Percentiles rank a stretch among this genome's conserved stretches.
Conservation (phyloP, 2,113 vertebrate genomes). For the Willisornis vidua region DNA sequence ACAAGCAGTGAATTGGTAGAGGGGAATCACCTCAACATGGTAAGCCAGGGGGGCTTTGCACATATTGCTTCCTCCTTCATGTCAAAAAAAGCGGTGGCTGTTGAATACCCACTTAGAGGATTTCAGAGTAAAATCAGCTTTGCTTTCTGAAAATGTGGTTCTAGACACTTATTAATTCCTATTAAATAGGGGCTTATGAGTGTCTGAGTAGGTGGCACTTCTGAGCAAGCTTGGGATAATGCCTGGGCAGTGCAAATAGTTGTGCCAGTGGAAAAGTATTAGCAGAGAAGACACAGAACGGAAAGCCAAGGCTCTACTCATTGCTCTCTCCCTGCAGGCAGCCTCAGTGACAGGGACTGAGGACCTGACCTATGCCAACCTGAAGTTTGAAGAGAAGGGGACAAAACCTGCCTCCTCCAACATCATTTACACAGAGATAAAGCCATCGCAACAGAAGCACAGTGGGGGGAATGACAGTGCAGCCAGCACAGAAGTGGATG, state of each 20-base stretch:
- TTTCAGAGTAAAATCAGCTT: background rate
- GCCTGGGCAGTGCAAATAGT: background rate
- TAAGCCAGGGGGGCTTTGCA: background rate
- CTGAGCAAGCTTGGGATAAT: background rate
- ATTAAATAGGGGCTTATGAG: background rate
- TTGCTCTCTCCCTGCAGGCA: background rate
- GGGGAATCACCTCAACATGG: background rate
- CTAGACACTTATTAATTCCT: background rate
- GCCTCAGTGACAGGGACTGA: accelerated
- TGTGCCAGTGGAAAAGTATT: background rate
- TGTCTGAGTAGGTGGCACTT: background rate
- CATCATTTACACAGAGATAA: background rate
- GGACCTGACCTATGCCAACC: slow-evolving; percentile 1
- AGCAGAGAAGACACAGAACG: background rate
- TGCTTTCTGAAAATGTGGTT: background rate
- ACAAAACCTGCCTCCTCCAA: background rate
- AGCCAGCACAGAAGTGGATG: background rate
- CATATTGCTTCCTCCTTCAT: accelerated
- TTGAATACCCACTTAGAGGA: background rate
- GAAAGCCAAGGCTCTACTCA: background rate
- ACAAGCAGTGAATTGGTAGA: background rate
- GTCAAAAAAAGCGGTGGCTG: background rate
- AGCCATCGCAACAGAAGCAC: background rate
- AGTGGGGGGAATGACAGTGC: accelerated
- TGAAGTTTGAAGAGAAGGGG: slow-evolving; percentile 4